Percentiles rank a stretch among this genome's conserved stretches.
Conservation (phyloP, 2,113 vertebrate genomes). For the Albula glossodonta region DNA sequence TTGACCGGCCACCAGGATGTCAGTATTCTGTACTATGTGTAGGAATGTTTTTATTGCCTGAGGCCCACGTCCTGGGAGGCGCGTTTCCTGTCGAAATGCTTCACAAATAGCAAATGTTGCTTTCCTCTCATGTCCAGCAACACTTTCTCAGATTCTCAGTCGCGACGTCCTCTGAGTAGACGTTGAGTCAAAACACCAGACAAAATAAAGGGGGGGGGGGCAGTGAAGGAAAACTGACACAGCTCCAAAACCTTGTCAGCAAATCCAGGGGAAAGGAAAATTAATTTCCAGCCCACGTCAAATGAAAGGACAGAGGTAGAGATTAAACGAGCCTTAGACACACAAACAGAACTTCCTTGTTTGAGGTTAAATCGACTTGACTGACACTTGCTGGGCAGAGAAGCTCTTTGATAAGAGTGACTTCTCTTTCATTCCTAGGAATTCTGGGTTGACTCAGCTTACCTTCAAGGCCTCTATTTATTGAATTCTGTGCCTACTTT, state of each 20-base stretch:
- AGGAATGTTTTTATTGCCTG: slow-evolving; percentile 31
- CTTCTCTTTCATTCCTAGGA: slow-evolving; percentile 1
- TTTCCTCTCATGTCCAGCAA: slow-evolving; percentile 2
- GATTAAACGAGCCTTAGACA: slow-evolving; percentile 23
- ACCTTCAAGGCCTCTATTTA: background rate
- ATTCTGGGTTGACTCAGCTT: background rate
- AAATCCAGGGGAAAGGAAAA: slow-evolving; percentile 2
- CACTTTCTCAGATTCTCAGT: slow-evolving; percentile 8
- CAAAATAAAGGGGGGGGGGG: background rate
- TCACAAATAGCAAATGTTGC: slow-evolving; percentile 11
- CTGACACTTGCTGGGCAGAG: background rate
- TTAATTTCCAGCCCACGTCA: slow-evolving; percentile 27
- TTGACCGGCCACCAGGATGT: slow-evolving; percentile 41
- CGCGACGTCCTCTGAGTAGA: background rate
- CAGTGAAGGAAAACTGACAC: background rate
- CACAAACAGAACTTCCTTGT: slow-evolving; percentile 20
- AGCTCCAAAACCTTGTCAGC: slow-evolving; percentile 20
- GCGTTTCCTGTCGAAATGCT: background rate
- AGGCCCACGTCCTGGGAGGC: slow-evolving; percentile 5
- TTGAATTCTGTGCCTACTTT: background rate
- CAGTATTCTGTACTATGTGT: slow-evolving; percentile 16
- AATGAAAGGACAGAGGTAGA: slow-evolving; percentile 28
- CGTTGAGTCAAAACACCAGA: slow-evolving; percentile 1
- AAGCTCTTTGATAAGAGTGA: background rate
- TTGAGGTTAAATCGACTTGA: slow-evolving; percentile 25